These are phyloP conservation scores for Alosa sapidissima DNA, from an alignment of 2,797 vertebrate species.

Conservation along the genomic window DNA sequence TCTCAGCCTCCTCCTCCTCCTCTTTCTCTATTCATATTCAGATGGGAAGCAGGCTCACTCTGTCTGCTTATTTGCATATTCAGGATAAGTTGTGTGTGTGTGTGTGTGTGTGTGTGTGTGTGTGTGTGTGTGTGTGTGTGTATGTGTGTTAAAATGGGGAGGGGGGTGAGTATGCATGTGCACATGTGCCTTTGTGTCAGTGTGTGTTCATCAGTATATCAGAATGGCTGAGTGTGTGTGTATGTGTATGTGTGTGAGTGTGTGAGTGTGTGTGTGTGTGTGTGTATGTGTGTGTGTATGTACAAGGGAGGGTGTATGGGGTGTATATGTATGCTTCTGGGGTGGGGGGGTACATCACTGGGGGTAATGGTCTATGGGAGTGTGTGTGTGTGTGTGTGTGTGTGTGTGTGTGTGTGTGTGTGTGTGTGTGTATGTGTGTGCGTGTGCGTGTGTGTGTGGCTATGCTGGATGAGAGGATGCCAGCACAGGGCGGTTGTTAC, in stretches of 20 bases:
- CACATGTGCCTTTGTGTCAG: slow-evolving; percentile 1
- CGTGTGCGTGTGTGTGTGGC: background rate
- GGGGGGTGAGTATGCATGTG: background rate
- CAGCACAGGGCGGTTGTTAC: slow-evolving; percentile 75
- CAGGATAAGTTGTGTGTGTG: slow-evolving; percentile 50
- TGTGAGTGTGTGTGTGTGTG: background rate
- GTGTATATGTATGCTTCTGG: background rate
- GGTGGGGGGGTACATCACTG: background rate
- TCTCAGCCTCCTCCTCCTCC: slow-evolving; percentile 43
- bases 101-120: background rate
- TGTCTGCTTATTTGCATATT: slow-evolving; percentile 59
- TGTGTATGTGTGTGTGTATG: background rate
- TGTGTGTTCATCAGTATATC: background rate
- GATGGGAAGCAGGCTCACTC: slow-evolving; percentile 56
- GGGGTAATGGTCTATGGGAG: background rate
- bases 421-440: background rate
- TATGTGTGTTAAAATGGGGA: background rate
- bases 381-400: background rate
- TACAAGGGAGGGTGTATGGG: background rate
- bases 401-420: background rate
- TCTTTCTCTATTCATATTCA: slow-evolving; percentile 61
- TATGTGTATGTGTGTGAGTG: background rate
- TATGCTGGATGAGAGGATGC: slow-evolving; percentile 65
- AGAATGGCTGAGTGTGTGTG: slow-evolving; percentile 5
- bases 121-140: background rate